Conservation (phyloP, 2,888 invertebrate species). For the Phyto melanocephala region DNA sequence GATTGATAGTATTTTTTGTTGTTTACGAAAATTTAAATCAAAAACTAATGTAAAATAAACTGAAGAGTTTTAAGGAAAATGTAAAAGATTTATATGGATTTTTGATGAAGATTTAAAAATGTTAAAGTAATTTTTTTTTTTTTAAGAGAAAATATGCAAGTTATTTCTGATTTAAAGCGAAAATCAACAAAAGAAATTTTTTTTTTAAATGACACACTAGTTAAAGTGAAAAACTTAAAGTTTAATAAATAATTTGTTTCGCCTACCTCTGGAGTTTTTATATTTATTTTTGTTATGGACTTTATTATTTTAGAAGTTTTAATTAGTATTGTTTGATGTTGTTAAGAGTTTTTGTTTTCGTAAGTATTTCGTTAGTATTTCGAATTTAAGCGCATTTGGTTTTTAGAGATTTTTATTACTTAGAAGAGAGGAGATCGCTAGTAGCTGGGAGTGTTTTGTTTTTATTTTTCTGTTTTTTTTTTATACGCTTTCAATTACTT, state of each 20-base stretch:
- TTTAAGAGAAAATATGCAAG: too few species aligned
- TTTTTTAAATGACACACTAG: background rate
- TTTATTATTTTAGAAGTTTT: slow-evolving; percentile 28
- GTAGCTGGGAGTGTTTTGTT: slow-evolving; percentile 59
- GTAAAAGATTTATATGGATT: background rate
- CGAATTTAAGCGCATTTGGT: slow-evolving; percentile 51
- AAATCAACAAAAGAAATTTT: slow-evolving; percentile 20
- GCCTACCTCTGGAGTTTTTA: slow-evolving; percentile 57
- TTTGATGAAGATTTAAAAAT: too few species aligned
- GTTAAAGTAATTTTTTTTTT: background rate
- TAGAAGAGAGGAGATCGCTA: slow-evolving; percentile 60
- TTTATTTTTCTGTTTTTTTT: slow-evolving; percentile 19
- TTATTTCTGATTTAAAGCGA: too few species aligned
- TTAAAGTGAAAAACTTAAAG: slow-evolving; percentile 32
- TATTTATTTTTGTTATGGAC: slow-evolving; percentile 4
- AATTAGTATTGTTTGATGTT: slow-evolving; percentile 45
- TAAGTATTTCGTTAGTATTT: slow-evolving; percentile 56
- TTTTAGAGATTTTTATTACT: slow-evolving; percentile 55
- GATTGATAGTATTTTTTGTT: background rate
- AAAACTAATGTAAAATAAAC: too few species aligned
- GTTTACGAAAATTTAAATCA: too few species aligned
- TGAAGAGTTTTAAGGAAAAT: too few species aligned
- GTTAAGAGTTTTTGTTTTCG: slow-evolving; percentile 28
- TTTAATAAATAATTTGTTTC: slow-evolving; percentile 39
- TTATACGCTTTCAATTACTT: slow-evolving; percentile 50